phyloP scores from a whole-genome alignment of 53 echinoderm and acorn worm genomes.

The Crossaster papposus region DNA sequence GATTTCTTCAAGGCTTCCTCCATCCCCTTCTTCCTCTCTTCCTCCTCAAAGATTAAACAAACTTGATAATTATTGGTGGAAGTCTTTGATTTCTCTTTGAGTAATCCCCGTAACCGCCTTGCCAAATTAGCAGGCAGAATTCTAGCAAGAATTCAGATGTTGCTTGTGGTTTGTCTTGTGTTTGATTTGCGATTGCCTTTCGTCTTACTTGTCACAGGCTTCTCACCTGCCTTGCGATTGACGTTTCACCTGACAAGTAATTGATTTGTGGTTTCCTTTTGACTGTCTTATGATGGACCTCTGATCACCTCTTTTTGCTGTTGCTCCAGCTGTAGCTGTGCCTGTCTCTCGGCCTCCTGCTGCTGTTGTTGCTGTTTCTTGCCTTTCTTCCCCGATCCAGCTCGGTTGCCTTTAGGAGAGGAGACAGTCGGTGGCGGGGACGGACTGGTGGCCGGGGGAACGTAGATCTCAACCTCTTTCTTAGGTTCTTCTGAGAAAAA shows the following conservation, averaged over 20 bases:
- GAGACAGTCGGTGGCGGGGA: slow-evolving; percentile 82
- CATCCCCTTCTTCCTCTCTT: slow-evolving; percentile 62
- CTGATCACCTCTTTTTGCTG: slow-evolving; percentile 81
- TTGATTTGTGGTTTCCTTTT: too few relatives aligned
- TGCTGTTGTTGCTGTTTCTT: slow-evolving; percentile 79
- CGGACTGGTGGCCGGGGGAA: slow-evolving; percentile 74
- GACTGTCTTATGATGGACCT: too few relatives aligned
- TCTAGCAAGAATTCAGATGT: too few relatives aligned
- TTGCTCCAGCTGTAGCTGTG: slow-evolving; percentile 83
- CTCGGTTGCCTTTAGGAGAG: slow-evolving; percentile 77
- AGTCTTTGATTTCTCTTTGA: not conserved
- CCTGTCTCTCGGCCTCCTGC: slow-evolving; percentile 79
- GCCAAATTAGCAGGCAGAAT: too few relatives aligned
- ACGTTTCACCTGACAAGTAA: too few relatives aligned
- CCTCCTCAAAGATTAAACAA: slow-evolving; percentile 69
- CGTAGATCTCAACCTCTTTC: slow-evolving; percentile 73
- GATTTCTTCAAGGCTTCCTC: slow-evolving; percentile 53
- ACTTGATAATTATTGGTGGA: not conserved
- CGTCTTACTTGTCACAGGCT: too few relatives aligned
- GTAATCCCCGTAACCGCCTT: too few relatives aligned
- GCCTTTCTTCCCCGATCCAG: slow-evolving; percentile 90
- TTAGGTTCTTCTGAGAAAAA: slow-evolving; percentile 65
- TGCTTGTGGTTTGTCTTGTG: too few relatives aligned
- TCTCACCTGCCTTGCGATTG: too few relatives aligned
- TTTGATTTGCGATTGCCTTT: too few relatives aligned